These are phyloP conservation scores for Prorops nasuta DNA, from an alignment of 1,140 invertebrate genomes.

Conservation along the genomic window DNA sequence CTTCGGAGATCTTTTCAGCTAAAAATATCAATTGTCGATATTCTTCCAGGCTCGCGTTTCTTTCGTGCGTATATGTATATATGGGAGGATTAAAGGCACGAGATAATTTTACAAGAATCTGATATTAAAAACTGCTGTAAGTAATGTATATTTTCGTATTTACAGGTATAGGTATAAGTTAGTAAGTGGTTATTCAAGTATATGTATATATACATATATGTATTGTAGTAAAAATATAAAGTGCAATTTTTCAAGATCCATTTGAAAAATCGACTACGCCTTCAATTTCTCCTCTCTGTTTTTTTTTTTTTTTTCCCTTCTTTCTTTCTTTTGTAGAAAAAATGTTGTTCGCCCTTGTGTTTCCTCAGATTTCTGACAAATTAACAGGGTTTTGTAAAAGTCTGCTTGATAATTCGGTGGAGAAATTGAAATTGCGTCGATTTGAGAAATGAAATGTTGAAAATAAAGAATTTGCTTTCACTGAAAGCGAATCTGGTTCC, in stretches of 20 bases:
- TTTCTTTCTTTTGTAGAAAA: neutral
- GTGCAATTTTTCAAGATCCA: constrained; percentile 31
- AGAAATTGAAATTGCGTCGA: neutral
- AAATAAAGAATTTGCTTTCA: constrained; percentile 30
- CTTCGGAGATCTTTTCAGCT: too few relatives aligned
- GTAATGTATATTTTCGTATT: constrained; percentile 37
- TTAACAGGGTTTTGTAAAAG: neutral
- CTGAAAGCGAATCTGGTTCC: constrained; percentile 32
- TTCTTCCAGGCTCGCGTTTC: neutral
- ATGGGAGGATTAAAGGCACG: neutral
- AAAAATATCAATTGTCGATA: neutral
- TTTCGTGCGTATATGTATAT: neutral
- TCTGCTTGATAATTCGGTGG: neutral
- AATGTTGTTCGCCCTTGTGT: too few relatives aligned
- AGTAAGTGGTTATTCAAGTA: constrained; percentile 21
- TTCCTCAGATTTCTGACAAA: too few relatives aligned
- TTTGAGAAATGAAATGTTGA: neutral
- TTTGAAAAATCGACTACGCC: constrained; percentile 7
- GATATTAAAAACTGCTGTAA: constrained; percentile 34
- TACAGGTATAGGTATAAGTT: constrained; percentile 30
- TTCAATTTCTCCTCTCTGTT: too few relatives aligned
- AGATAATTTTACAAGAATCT: neutral
- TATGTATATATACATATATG: constrained; percentile 22
- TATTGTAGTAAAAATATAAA: constrained; percentile 40
- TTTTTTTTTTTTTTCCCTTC: too few relatives aligned